A percentile compares a stretch with the other conserved stretches of the same genome.
Evolutionary conservation across 2,888 invertebrate genomes (phyloP).

Genomic region (Dryobota labecula): DNA sequence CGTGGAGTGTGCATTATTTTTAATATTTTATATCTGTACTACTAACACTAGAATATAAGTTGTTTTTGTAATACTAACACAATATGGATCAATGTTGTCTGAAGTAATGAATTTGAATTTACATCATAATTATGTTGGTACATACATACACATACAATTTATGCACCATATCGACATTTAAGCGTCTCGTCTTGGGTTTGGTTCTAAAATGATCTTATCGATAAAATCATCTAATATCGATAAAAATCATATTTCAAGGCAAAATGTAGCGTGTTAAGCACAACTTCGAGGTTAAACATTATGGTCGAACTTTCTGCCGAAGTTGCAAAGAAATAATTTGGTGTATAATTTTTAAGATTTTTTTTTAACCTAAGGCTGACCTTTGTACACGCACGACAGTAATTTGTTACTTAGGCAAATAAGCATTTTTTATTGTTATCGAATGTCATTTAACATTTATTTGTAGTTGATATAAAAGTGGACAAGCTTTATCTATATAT

Average conservation of each 20-base stretch:
- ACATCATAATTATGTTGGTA: background rate
- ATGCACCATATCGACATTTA: background rate
- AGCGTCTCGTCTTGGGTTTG: slow-evolving; percentile 4
- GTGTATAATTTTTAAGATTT: slow-evolving; percentile 60
- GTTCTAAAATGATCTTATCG: slow-evolving; percentile 21
- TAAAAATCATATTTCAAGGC: slow-evolving; percentile 76
- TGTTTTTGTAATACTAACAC: too few relatives aligned
- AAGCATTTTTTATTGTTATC: slow-evolving; percentile 62
- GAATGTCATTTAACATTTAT: slow-evolving; percentile 44
- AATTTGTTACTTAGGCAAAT: slow-evolving; percentile 60
- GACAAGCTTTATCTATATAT: slow-evolving; percentile 2
- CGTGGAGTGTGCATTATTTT: too few relatives aligned
- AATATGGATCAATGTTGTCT: too few relatives aligned
- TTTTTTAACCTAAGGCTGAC: slow-evolving; percentile 55
- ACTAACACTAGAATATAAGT: too few relatives aligned
- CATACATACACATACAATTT: background rate
- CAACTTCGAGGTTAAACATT: slow-evolving; percentile 74
- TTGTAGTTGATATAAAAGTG: slow-evolving; percentile 13
- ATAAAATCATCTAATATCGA: slow-evolving; percentile 56
- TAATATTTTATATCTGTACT: too few relatives aligned
- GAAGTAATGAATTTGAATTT: too few relatives aligned
- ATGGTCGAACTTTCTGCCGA: slow-evolving; percentile 68
- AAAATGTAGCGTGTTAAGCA: slow-evolving; percentile 79
- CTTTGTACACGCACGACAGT: slow-evolving; percentile 60
- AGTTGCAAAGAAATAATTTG: slow-evolving; percentile 70